phyloP scores from a whole-genome alignment of 1,140 invertebrate genomes.

The Drosophila ohnishii region DNA sequence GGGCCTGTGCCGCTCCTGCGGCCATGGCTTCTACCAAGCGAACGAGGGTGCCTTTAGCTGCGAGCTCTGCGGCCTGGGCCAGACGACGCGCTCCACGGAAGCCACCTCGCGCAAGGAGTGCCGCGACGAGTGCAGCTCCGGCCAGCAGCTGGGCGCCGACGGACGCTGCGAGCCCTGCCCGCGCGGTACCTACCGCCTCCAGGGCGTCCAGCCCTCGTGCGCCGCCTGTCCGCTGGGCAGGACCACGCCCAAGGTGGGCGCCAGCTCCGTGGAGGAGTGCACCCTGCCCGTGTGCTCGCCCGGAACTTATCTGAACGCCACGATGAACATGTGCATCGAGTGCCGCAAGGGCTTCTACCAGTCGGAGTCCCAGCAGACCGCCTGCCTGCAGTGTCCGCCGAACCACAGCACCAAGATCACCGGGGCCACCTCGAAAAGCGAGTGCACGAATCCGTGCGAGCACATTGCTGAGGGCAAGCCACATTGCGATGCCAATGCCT shows the following conservation, averaged over 20 bases:
- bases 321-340: conserved; percentile 91
- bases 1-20: conserved; percentile 94
- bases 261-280: conserved; percentile 94
- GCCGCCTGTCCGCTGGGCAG: conserved; percentile 93
- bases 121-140: conserved; percentile 95
- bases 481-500: conserved; percentile 94
- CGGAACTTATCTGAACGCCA: conserved; percentile 92
- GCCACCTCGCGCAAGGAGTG: conserved; percentile 94
- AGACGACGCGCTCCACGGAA: conserved; percentile 95
- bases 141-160: conserved; percentile 92
- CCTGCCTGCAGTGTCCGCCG: conserved; percentile 94
- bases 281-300: conserved; percentile 93
- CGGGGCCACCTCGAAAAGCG: conserved; percentile 89
- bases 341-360: conserved; percentile 98
- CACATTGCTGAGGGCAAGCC: conserved; percentile 87
- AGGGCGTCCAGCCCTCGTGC: conserved; percentile 94
- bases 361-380: conserved; percentile 93
- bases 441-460: conserved; percentile 96
- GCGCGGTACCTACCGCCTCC: conserved; percentile 93
- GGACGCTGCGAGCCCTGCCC: conserved; percentile 97
- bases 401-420: conserved; percentile 95
- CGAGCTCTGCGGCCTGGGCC: conserved; percentile 93
- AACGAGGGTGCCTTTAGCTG: conserved; percentile 96
- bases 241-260: conserved; percentile 93
- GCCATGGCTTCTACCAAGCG: conserved; percentile 96